Percentiles rank a stretch among this genome's conserved stretches.
phyloP scores from a whole-genome alignment of 1,140 invertebrate genomes.

The Drosophila grimshawi region DNA sequence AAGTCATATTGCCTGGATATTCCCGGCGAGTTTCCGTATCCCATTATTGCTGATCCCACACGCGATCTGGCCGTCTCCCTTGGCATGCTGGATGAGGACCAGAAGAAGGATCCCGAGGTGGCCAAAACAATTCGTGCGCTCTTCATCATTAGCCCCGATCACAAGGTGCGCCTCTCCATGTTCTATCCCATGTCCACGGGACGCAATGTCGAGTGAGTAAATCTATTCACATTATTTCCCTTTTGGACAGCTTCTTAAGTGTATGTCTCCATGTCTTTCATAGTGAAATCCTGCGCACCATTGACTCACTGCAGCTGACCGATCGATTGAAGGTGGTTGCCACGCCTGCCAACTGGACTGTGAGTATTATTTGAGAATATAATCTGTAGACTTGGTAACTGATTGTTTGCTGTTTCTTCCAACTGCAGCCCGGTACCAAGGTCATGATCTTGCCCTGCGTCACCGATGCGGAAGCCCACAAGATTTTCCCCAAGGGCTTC shows the following conservation, averaged over 20 bases:
- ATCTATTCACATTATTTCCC: background rate
- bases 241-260: background rate
- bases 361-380: slow-evolving; percentile 84
- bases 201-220: slow-evolving; percentile 94
- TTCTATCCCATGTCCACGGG: slow-evolving; percentile 96
- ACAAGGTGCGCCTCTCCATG: slow-evolving; percentile 92
- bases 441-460: slow-evolving; percentile 93
- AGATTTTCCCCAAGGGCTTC: slow-evolving; percentile 90
- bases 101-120: slow-evolving; percentile 89
- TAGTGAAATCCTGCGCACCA: slow-evolving; percentile 94
- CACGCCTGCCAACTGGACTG: slow-evolving; percentile 96
- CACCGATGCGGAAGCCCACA: slow-evolving; percentile 88
- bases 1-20: slow-evolving; percentile 90
- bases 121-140: slow-evolving; percentile 93
- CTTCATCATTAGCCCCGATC: slow-evolving; percentile 95
- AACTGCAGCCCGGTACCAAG: slow-evolving; percentile 88
- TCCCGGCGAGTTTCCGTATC: slow-evolving; percentile 91
- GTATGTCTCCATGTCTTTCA: slow-evolving; percentile 30
- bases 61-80: slow-evolving; percentile 91
- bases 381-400: background rate
- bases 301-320: slow-evolving; percentile 95
- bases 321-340: slow-evolving; percentile 89
- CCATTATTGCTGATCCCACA: slow-evolving; percentile 94
- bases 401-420: slow-evolving; percentile 44
- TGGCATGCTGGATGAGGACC: slow-evolving; percentile 94